A percentile compares a stretch with the other conserved stretches of the same genome.
phyloP scores from a whole-genome alignment of 1,140 invertebrate genomes.

The Oreohelix idahoensis region DNA sequence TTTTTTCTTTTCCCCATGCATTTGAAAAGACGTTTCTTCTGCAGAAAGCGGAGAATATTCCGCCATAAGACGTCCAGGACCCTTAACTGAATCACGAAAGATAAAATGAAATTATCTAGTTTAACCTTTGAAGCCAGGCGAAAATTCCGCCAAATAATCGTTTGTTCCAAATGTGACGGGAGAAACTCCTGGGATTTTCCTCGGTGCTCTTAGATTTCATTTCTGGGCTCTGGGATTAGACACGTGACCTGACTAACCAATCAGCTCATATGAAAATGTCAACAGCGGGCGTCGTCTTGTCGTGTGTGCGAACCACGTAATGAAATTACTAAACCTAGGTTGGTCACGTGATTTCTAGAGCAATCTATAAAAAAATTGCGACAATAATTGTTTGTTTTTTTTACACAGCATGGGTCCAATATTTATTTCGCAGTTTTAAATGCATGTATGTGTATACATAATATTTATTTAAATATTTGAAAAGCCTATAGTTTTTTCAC shows the following conservation, averaged over 20 bases:
- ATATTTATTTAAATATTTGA: too few relatives aligned
- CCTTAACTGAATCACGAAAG: background rate
- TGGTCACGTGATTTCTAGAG: background rate
- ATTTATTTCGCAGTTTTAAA: too few relatives aligned
- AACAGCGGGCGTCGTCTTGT: background rate
- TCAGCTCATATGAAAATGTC: background rate
- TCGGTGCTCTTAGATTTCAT: background rate
- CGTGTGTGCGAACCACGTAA: background rate
- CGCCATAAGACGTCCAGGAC: background rate
- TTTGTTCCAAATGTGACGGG: background rate
- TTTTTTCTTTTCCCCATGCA: too few relatives aligned
- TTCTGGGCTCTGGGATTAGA: background rate
- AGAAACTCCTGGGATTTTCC: background rate
- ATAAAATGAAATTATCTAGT: background rate
- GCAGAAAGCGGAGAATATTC: too few relatives aligned
- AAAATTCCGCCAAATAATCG: background rate
- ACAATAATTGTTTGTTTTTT: too few relatives aligned
- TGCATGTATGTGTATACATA: too few relatives aligned
- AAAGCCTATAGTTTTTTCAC: too few relatives aligned
- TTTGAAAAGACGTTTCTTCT: too few relatives aligned
- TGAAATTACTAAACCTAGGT: background rate
- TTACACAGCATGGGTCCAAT: too few relatives aligned
- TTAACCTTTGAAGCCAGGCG: background rate
- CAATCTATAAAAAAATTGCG: too few relatives aligned
- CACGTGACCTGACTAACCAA: conserved; percentile 11